Evolutionary conservation across 2,888 invertebrate genomes (phyloP), one percentile per base, ranked within the genome.

Genomic region (Nomada goodeniana): DNA sequence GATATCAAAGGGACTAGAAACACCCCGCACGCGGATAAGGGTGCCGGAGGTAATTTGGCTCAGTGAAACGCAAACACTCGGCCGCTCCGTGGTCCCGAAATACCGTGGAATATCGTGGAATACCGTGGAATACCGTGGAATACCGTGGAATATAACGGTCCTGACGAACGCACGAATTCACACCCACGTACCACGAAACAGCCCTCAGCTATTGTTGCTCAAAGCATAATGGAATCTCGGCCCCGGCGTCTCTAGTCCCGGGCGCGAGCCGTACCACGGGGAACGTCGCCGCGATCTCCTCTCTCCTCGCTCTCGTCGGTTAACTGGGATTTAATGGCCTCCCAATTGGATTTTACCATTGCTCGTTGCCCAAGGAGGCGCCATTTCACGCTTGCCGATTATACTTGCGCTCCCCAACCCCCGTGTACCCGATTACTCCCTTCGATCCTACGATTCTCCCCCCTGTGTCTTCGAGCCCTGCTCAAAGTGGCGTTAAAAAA

Each of bases 291-390:
- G 29, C 65, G n/a, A 7, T 15, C n/a, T 42, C 23, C 55, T 15
- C 10, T 18, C 64, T 64, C 18, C 50, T 59, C 82, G 86, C 81
- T 87, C 29, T 87, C 86, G 89, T 88, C 90, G 89, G 92, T 93
- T 92, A 93, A 93, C 92, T 90, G 90, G 89, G 89, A 90, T 90
- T 93, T 94, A 93, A 93, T 94, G 92, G 93, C 91, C 91, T 94
- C 90, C 91, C 93, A 94, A 94, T 94, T 93, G 92, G 92, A 93
- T 94, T 93, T 93, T 93, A 93, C 93, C 91, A 93, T 93, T 94
- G 93, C 93, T 92, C 91, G 91, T 91, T 91, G 91, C 91, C 89
- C 86, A 89, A 92, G 91, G 90, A 91, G 90, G 88, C 83, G 88
- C 88, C 89, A 90, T 92, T 92, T 92, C 91, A 91, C 93, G 92